Evolutionary conservation across 2,797 vertebrate genomes (phyloP).

Genomic region (Glyptemys insculpta): DNA sequence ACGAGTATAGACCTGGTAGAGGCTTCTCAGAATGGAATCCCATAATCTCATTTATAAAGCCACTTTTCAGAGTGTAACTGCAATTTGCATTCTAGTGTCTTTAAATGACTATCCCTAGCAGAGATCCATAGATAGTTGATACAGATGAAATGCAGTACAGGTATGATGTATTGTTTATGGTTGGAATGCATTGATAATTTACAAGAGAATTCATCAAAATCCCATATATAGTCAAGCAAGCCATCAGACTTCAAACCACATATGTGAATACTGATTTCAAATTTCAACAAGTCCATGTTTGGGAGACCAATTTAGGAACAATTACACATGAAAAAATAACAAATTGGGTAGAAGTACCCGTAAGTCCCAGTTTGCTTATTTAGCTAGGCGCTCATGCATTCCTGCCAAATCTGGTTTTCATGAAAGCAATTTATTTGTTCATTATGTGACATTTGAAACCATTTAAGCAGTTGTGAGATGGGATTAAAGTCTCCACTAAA

Average conservation of each 20-base stretch:
- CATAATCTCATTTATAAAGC: background rate
- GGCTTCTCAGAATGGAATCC: background rate
- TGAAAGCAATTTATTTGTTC: conserved; percentile 82
- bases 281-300: conserved; percentile 51
- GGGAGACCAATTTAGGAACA: conserved; percentile 67
- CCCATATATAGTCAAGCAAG: background rate
- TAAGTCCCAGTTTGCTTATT: conserved; percentile 70
- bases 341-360: conserved; percentile 60
- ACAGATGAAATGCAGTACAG: background rate
- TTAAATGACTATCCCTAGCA: background rate
- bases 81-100: background rate
- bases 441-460: conserved; percentile 79
- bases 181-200: conserved; percentile 7
- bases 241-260: background rate
- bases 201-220: background rate
- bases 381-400: conserved; percentile 71
- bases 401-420: conserved; percentile 74
- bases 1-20: background rate
- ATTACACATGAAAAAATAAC: conserved; percentile 70
- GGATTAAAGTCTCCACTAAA: conserved; percentile 64
- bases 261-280: conserved; percentile 55
- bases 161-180: background rate
- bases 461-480: conserved; percentile 74
- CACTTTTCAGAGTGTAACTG: background rate
- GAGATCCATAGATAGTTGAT: background rate